These are phyloP conservation scores for Diorhabda elongata DNA, from an alignment of 1,140 invertebrate genomes.

Conservation along the genomic window DNA sequence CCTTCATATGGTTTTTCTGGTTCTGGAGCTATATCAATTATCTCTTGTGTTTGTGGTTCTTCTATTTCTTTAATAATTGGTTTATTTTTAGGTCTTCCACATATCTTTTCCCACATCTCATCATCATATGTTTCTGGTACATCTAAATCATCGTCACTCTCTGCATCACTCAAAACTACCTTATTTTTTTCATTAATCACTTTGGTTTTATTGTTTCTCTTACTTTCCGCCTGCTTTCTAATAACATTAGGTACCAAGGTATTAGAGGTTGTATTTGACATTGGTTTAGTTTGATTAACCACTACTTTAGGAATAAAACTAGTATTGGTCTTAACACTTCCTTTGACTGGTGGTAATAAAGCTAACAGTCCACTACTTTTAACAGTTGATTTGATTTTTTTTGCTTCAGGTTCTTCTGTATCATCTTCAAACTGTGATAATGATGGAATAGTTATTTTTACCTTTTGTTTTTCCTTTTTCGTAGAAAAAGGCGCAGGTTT, in stretches of 20 bases:
- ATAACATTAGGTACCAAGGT: conserved; percentile 17
- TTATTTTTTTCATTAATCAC: conserved; percentile 19
- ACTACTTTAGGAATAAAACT: conserved; percentile 34
- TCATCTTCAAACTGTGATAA: conserved; percentile 36
- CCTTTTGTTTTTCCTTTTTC: conserved; percentile 36
- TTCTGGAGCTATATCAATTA: conserved; percentile 41
- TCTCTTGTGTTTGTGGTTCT: conserved; percentile 17
- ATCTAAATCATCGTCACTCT: conserved; percentile 38
- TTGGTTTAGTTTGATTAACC: conserved; percentile 22
- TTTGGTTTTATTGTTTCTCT: conserved; percentile 10
- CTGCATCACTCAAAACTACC: conserved; percentile 25
- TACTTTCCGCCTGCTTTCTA: conserved; percentile 18
- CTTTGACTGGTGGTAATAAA: conserved; percentile 38
- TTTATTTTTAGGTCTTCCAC: conserved; percentile 33
- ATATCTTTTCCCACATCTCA: conserved; percentile 43
- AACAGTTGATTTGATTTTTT: conserved; percentile 28
- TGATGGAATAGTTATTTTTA: conserved; percentile 39
- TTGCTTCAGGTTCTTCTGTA: conserved; percentile 28
- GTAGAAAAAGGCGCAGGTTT: conserved; percentile 27
- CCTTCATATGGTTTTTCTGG: conserved; percentile 42
- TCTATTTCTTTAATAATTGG: conserved; percentile 17
- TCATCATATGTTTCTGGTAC: conserved; percentile 43
- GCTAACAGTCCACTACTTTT: conserved; percentile 36
- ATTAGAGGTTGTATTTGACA: conserved; percentile 20
- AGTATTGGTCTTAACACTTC: conserved; percentile 28